These are phyloP conservation scores for Diuraphis noxia DNA, from an alignment of 1,140 invertebrate species.

Conservation along the genomic window DNA sequence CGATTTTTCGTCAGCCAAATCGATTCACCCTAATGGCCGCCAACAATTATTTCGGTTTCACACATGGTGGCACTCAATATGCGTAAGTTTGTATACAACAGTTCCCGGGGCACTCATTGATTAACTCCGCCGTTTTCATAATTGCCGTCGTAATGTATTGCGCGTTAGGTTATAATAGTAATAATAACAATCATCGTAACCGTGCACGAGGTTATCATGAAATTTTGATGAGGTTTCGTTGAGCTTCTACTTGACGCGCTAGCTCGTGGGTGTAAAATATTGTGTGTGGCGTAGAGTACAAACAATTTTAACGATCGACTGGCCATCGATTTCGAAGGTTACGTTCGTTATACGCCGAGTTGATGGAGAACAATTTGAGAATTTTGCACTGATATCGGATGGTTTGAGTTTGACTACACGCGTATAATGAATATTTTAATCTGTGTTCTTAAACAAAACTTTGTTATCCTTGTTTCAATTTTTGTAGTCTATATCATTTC, in stretches of 20 bases:
- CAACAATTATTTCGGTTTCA: constrained; percentile 92
- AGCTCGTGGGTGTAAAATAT: background rate
- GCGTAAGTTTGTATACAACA: constrained; percentile 65
- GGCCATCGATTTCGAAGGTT: background rate
- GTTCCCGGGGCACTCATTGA: fast-evolving
- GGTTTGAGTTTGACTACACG: background rate
- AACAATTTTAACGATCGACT: background rate
- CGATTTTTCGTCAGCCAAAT: background rate
- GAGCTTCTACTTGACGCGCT: background rate
- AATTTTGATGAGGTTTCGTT: background rate
- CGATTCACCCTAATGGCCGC: constrained; percentile 70
- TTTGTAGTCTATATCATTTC: background rate
- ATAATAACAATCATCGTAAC: background rate
- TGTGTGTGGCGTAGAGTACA: background rate
- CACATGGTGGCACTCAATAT: constrained; percentile 87
- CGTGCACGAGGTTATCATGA: background rate
- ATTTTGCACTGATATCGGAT: background rate
- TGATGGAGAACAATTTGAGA: background rate
- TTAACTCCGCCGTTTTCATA: background rate
- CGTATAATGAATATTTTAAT: background rate
- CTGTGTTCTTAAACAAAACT: background rate
- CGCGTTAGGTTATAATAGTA: background rate
- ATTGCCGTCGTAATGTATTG: background rate
- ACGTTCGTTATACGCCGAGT: background rate
- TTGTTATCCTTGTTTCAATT: background rate